These are phyloP conservation scores for Eciton burchellii DNA, from an alignment of 1,140 invertebrate genomes.

Conservation along the genomic window DNA sequence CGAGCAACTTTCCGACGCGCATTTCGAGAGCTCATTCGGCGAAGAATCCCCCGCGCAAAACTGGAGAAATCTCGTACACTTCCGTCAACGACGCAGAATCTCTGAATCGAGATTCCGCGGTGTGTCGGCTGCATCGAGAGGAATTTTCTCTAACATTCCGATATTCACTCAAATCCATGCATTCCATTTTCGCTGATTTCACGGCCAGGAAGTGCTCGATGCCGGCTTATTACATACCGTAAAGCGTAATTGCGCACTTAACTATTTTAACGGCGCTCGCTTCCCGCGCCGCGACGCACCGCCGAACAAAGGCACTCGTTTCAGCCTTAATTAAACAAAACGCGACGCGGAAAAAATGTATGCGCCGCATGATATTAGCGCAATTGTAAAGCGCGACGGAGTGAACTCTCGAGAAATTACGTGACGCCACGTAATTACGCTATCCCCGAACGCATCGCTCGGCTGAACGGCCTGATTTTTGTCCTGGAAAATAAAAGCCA, in stretches of 20 bases:
- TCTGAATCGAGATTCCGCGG: background rate
- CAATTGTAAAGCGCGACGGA: background rate
- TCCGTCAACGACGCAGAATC: background rate
- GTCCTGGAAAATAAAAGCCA: background rate
- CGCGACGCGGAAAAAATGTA: constrained; percentile 8
- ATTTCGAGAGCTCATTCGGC: background rate
- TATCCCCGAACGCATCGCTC: background rate
- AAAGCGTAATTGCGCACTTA: constrained; percentile 45
- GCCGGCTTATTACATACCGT: constrained; percentile 39
- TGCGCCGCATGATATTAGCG: background rate
- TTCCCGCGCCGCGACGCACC: background rate
- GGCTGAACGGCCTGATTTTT: constrained; percentile 8
- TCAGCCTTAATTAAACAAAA: constrained; percentile 38
- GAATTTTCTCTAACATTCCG: background rate
- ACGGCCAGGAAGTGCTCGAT: constrained; percentile 28
- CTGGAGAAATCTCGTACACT: background rate
- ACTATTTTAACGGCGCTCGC: constrained; percentile 41
- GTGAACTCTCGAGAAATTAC: background rate
- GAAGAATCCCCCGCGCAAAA: background rate
- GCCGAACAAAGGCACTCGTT: constrained; percentile 1
- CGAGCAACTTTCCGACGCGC: background rate
- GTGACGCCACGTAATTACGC: background rate
- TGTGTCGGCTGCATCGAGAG: background rate
- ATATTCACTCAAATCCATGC: too few relatives aligned
- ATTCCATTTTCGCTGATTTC: constrained; percentile 29